Evolutionary conservation across 1,140 invertebrate species (phyloP).

Genomic region (Drosophila murphyi): DNA sequence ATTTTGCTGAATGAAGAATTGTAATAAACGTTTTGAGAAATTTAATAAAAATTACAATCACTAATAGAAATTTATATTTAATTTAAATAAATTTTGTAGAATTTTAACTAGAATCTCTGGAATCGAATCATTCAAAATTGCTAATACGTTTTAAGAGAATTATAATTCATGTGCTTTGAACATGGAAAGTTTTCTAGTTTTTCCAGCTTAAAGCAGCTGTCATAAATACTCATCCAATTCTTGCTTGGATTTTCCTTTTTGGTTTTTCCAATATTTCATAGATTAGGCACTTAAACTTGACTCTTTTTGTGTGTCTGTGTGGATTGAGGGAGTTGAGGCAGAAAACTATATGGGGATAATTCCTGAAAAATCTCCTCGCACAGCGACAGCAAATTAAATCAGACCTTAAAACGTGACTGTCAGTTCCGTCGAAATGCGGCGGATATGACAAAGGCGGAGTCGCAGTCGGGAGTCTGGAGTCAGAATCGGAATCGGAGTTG

Average conservation of each 20-base stretch:
- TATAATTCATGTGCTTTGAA: not conserved
- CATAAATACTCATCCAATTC: not conserved
- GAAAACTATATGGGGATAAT: not conserved
- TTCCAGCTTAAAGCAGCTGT: not conserved
- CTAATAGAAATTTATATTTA: no score
- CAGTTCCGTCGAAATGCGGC: constrained; percentile 58
- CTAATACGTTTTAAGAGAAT: no score
- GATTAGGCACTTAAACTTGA: constrained; percentile 1
- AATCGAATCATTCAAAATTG: no score
- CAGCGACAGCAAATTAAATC: constrained; percentile 65
- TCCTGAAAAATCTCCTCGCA: constrained; percentile 6
- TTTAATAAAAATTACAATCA: no score
- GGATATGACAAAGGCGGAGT: constrained; percentile 9
- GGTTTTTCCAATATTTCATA: constrained; percentile 3
- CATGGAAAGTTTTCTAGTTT: not conserved
- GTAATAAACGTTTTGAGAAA: no score
- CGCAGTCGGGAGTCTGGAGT: constrained; percentile 12
- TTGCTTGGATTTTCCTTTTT: not conserved
- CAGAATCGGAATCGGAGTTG: not conserved
- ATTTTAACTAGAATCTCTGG: no score
- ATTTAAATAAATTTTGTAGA: no score
- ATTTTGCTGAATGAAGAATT: no score
- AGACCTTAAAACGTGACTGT: constrained; percentile 68
- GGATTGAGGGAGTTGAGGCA: no score
- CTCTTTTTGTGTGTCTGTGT: not conserved